phyloP scores from a whole-genome alignment of 1,140 invertebrate genomes.

The Cotesia vestalis region DNA sequence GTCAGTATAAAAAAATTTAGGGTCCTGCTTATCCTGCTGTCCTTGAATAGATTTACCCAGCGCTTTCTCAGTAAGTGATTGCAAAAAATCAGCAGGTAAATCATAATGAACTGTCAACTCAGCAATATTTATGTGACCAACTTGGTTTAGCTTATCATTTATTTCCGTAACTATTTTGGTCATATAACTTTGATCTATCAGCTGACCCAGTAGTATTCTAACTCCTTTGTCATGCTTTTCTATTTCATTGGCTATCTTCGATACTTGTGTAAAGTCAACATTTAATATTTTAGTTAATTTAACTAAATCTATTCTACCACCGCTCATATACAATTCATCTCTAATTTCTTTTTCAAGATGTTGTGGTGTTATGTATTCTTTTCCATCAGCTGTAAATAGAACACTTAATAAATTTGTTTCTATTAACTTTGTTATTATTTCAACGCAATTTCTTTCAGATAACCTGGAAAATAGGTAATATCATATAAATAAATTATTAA shows the following conservation, averaged over 20 bases:
- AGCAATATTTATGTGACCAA: slow-evolving; percentile 85
- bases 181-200: slow-evolving; percentile 85
- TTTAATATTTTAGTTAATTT: slow-evolving; percentile 89
- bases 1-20: slow-evolving; percentile 87
- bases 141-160: slow-evolving; percentile 86
- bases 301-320: slow-evolving; percentile 87
- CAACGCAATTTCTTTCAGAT: slow-evolving; percentile 96
- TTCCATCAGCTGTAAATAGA: slow-evolving; percentile 95
- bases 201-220: slow-evolving; percentile 84
- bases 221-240: slow-evolving; percentile 68
- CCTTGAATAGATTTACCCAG: slow-evolving; percentile 85
- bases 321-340: slow-evolving; percentile 89
- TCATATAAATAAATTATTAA: slow-evolving; percentile 5
- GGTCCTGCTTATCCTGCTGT: slow-evolving; percentile 83
- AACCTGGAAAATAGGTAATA: slow-evolving; percentile 74
- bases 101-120: slow-evolving; percentile 91
- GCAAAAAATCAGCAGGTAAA: slow-evolving; percentile 89
- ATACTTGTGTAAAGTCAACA: slow-evolving; percentile 87
- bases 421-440: slow-evolving; percentile 91
- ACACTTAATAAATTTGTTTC: slow-evolving; percentile 90
- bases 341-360: slow-evolving; percentile 90
- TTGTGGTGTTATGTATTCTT: slow-evolving; percentile 94
- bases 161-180: slow-evolving; percentile 89
- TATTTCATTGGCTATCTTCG: slow-evolving; percentile 70
- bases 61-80: slow-evolving; percentile 76